Evolutionary conservation across 2,888 invertebrate species (phyloP).

Genomic region (Teleogryllus oceanicus): DNA sequence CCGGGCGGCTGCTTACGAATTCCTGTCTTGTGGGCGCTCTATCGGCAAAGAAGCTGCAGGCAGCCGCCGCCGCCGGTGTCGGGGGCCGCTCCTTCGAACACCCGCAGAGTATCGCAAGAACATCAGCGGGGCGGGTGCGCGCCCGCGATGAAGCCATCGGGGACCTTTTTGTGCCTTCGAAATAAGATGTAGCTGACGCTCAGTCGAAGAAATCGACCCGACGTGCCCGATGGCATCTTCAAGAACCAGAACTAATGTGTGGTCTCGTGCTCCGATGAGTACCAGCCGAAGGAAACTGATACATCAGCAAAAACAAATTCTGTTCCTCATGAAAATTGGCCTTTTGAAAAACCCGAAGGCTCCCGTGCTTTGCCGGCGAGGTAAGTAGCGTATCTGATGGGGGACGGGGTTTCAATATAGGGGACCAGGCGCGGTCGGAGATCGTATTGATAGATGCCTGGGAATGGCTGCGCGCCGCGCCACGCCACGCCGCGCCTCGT

Average conservation of each 20-base stretch:
- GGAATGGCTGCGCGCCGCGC: too few relatives aligned
- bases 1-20: too few relatives aligned
- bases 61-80: too few relatives aligned
- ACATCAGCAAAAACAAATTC: constrained; percentile 18
- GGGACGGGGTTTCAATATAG: not conserved
- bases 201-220: not conserved
- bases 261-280: not conserved
- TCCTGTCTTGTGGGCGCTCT: too few relatives aligned
- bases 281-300: not conserved
- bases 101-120: too few relatives aligned
- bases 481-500: too few relatives aligned
- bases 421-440: not conserved
- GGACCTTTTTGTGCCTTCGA: not conserved
- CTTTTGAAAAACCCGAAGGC: not conserved
- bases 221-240: not conserved
- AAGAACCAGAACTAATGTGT: constrained; percentile 11
- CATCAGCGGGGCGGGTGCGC: too few relatives aligned
- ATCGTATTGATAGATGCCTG: not conserved
- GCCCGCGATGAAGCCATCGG: not conserved
- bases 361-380: not conserved
- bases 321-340: not conserved
- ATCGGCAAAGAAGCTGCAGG: too few relatives aligned
- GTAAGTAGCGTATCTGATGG: constrained; percentile 2
- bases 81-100: too few relatives aligned
- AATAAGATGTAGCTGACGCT: not conserved